phyloP scores from a whole-genome alignment of 2,113 vertebrate genomes.

The Coptodon bakossiorum region DNA sequence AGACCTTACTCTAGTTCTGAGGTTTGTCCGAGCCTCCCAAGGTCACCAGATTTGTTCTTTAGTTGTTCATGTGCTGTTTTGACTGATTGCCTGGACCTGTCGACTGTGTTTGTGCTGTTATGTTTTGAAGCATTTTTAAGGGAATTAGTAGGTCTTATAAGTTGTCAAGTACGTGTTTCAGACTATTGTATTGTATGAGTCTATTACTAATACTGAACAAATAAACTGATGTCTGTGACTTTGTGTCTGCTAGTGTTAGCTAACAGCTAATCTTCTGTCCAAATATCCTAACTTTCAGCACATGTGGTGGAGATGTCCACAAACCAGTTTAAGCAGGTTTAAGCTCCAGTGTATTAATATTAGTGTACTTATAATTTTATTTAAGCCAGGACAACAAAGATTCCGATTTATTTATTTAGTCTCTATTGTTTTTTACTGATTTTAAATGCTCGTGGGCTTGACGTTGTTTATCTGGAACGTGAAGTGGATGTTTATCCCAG shows the following conservation, averaged over 20 bases:
- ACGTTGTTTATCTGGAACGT: neutral
- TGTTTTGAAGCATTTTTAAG: neutral
- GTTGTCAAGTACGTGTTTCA: neutral
- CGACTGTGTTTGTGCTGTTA: neutral
- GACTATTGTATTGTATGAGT: neutral
- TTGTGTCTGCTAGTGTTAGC: neutral
- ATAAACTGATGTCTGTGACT: neutral
- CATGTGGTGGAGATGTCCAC: neutral
- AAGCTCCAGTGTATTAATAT: neutral
- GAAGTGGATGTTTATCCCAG: neutral
- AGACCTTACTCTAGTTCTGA: neutral
- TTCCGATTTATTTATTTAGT: neutral
- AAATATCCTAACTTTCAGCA: neutral
- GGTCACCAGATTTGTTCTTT: neutral
- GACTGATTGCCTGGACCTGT: neutral
- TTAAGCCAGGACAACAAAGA: neutral
- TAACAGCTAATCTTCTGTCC: neutral
- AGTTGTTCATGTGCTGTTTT: neutral
- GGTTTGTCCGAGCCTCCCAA: neutral
- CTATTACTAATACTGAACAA: neutral
- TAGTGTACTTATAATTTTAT: neutral
- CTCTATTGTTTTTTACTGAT: neutral
- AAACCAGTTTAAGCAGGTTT: neutral
- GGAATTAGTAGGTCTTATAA: neutral
- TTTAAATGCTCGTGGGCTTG: neutral